Evolutionary conservation across 2,888 invertebrate species (phyloP), one percentile per base, ranked within the genome.

Genomic region (Dryococelus australis): DNA sequence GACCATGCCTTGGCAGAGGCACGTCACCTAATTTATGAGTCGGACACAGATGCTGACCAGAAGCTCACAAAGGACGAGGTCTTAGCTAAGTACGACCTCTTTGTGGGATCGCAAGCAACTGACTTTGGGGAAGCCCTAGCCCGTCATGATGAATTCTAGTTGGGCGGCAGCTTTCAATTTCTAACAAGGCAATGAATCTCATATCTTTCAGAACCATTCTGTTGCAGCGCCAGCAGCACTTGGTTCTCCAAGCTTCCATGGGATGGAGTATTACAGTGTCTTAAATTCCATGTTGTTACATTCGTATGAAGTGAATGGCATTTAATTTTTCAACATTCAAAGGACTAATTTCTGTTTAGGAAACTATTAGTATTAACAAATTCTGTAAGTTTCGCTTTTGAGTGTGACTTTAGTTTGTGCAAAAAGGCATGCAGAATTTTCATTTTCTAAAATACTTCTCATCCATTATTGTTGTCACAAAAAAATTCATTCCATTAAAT

Each of bases 71-170:
- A 97, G 92, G 95, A 96, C 0, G 99, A 99, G 93, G 96, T 99
- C 53, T 92, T 99, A 43, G 96, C 96, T 87, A 99, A 99, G 92
- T 99, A 99, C 92, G 99, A 99, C 92, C 94, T 99, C 16, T 99
- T 99, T 92, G 99, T 99, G 8, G 99, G 99, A 78, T 99, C 99
- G 0, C 99, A 99, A 92, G 99, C 99, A 0, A 99, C 99, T 0
- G 99, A 99, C 93, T 99, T 99, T 92, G 99, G 99, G 0, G 99
- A 99, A 92, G 99, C 99, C 10, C 93, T 99, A 26, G 95, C 96
- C 0, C 95, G 98, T 90, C 99, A 99, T 91, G 99, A 99, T 91
- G 99, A 99, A 93, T 99, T 99, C 93, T 99, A 95, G 84, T 85
- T 51, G 2, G 65, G 65, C 65, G 4, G 47, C 47, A 5, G 47